These are phyloP conservation scores for Unio pictorum DNA, from an alignment of 2,888 invertebrate species.

Conservation along the genomic window DNA sequence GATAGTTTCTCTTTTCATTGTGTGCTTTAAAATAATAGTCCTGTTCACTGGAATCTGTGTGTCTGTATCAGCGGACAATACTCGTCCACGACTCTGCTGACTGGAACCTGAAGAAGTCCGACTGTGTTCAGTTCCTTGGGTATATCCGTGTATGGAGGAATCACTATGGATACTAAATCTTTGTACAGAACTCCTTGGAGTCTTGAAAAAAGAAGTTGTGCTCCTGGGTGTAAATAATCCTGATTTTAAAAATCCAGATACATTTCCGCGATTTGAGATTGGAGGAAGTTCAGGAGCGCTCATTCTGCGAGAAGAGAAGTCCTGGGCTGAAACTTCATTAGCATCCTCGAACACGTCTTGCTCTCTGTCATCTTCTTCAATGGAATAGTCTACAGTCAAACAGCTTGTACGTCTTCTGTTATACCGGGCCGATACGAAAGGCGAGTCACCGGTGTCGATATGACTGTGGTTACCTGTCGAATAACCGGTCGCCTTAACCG, in stretches of 20 bases:
- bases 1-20: too few relatives aligned
- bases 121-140: conserved; percentile 17
- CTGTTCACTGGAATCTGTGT: conserved; percentile 10
- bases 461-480: conserved; percentile 7
- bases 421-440: conserved; percentile 18
- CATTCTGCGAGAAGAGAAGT: conserved; percentile 31
- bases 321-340: not conserved
- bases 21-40: too few relatives aligned
- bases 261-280: conserved; percentile 28
- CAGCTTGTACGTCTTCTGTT: conserved; percentile 13
- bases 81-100: conserved; percentile 22
- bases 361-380: conserved; percentile 11
- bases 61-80: conserved; percentile 26
- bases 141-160: conserved; percentile 26
- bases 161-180: conserved; percentile 34
- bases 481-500: conserved; percentile 13
- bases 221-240: conserved; percentile 18
- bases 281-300: conserved; percentile 50
- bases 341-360: conserved; percentile 1
- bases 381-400: not conserved
- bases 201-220: conserved; percentile 20
- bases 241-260: conserved; percentile 19
- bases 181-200: conserved; percentile 3
- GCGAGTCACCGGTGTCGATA: not conserved
- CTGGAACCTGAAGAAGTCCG: conserved; percentile 30